Evolutionary conservation across 2,797 vertebrate genomes (phyloP), one percentile per base, ranked within the genome.

Genomic region (Centroberyx gerrardi): DNA sequence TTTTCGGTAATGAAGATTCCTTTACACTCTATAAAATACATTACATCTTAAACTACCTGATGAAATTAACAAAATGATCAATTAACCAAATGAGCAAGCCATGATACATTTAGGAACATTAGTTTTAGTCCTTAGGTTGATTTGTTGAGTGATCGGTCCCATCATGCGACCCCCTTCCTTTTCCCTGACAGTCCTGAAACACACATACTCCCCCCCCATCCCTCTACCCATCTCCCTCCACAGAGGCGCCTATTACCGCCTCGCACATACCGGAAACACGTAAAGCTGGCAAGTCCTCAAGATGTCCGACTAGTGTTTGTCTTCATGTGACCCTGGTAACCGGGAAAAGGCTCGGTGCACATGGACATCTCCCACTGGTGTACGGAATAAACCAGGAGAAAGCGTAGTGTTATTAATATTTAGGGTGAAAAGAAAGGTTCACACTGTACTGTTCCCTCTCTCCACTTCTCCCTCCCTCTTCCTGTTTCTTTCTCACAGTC

Each of bases 401-500:
- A 62, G 80, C 78, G 38, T 63, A 81, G 83, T 84, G 60, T 76
- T 73, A 46, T 74, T 82, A 28, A 54, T 82, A n/a, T 51, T 78
- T 48, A 55, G 48, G 78, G 78, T 76, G 27, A 67, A 68, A 66
- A 48, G 46, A 76, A 68, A 76, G 83, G 64, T 73, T 90, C 82
- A 68, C 82, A 64, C 83, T 88, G 84, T 89, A 80, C 78, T 80
- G 76, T 80, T 73, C 63, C 69, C 69, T 22, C 22, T 22, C 44
- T 69, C 54, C 56, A 80, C 69, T 73, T 79, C 55, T 77, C 63
- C 65, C 64, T 48, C 22, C 18, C 22, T 52, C 74, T 72, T 80
- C 72, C 54, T 46, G 55, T 88, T 86, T 77, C 54, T 81, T 84
- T 60, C 71, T 88, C 86, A 78, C 78, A 6, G 74, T 89, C 77